Evolutionary conservation across 2,797 vertebrate genomes (phyloP).

Genomic region (Tamandua tetradactyla): DNA sequence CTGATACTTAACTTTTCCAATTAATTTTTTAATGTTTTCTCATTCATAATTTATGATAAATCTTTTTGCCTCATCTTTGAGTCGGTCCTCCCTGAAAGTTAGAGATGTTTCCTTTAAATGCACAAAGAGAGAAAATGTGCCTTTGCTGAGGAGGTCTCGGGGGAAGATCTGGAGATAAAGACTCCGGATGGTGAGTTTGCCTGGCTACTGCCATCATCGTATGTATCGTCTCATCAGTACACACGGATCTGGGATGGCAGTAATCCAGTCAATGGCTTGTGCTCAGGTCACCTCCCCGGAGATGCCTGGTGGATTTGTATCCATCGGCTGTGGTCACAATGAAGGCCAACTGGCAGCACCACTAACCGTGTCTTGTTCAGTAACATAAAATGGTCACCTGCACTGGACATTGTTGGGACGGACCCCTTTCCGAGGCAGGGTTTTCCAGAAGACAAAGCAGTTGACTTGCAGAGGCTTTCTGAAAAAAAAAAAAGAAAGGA

Average conservation of each 20-base stretch:
- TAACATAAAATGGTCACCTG: background rate
- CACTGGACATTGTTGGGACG: no score
- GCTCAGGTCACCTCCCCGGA: background rate
- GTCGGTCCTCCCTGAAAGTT: slow-evolving; percentile 63
- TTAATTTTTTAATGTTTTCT: slow-evolving; percentile 70
- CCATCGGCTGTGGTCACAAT: background rate
- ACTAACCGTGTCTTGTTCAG: background rate
- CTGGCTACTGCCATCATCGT: background rate
- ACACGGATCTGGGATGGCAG: background rate
- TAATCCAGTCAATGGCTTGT: background rate
- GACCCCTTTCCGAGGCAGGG: no score
- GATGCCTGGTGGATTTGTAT: background rate
- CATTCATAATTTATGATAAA: slow-evolving; percentile 75
- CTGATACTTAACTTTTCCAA: slow-evolving; percentile 67
- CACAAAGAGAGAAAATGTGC: background rate
- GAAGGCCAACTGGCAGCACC: background rate
- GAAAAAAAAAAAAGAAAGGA: no score
- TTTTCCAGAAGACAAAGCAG: no score
- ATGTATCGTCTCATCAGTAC: background rate
- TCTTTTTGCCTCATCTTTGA: slow-evolving; percentile 67
- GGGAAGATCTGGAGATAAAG: slow-evolving; percentile 24
- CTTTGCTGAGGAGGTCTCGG: slow-evolving; percentile 42
- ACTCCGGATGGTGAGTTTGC: background rate
- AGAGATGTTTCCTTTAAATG: slow-evolving; percentile 66
- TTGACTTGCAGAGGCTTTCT: no score